phyloP scores from a whole-genome alignment of 2,888 invertebrate species.

The Pemphredon lugubris region DNA sequence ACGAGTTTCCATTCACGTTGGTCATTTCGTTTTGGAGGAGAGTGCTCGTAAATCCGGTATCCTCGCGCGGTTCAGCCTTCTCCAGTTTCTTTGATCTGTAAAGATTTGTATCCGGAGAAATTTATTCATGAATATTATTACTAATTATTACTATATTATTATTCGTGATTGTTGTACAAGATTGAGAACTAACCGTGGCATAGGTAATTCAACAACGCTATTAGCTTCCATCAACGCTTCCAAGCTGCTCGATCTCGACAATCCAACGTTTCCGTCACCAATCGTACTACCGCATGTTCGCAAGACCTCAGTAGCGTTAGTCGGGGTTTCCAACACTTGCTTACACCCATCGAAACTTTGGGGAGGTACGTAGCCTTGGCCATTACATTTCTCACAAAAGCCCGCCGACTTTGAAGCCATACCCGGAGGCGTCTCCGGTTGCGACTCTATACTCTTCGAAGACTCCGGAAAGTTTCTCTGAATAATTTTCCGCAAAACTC shows the following conservation, averaged over 20 bases:
- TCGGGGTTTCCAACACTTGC: slow-evolving; percentile 86
- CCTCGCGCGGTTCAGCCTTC: slow-evolving; percentile 55
- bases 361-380: slow-evolving; percentile 61
- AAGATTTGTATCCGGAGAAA: slow-evolving; percentile 15
- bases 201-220: slow-evolving; percentile 83
- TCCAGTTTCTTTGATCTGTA: slow-evolving; percentile 68
- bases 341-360: slow-evolving; percentile 68
- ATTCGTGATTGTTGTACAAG: too few species aligned
- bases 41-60: slow-evolving; percentile 73
- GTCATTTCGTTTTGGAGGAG: slow-evolving; percentile 62
- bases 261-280: slow-evolving; percentile 56
- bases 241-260: slow-evolving; percentile 71
- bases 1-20: slow-evolving; percentile 21
- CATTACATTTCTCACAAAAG: slow-evolving; percentile 73
- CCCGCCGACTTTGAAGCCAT: slow-evolving; percentile 58
- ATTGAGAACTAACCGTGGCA: slow-evolving; percentile 84
- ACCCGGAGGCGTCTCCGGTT: slow-evolving; percentile 53
- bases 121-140: background rate
- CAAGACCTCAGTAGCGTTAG: slow-evolving; percentile 89
- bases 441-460: slow-evolving; percentile 74
- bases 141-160: background rate
- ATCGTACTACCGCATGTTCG: slow-evolving; percentile 70
- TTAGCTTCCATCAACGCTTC: slow-evolving; percentile 77
- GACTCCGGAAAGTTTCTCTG: slow-evolving; percentile 78
- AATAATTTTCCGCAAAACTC: slow-evolving; percentile 75